A percentile compares a stretch with the other conserved stretches of the same genome.
phyloP scores from a whole-genome alignment of 1,140 invertebrate species.

The Holotrichia oblita region DNA sequence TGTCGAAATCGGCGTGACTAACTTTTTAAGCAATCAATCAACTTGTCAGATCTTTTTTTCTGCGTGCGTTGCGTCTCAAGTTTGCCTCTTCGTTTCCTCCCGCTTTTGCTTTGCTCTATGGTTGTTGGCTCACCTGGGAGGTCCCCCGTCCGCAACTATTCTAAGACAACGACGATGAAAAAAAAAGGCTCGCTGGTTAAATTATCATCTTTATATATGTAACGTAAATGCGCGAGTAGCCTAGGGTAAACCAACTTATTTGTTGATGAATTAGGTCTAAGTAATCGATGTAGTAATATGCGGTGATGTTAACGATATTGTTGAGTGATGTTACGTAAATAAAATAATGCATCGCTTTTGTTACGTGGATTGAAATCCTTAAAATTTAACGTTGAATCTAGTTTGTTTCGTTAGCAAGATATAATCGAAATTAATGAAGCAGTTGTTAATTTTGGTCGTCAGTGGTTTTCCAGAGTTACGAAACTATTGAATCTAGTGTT shows the following conservation, averaged over 20 bases:
- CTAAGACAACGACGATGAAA: background rate
- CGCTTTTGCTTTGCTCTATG: background rate
- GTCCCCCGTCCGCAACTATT: background rate
- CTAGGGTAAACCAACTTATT: background rate
- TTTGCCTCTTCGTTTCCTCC: background rate
- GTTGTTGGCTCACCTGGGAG: background rate
- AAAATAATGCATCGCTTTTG: background rate
- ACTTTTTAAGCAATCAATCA: conserved; percentile 33
- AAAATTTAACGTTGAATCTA: too few species aligned
- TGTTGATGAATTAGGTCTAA: conserved; percentile 2
- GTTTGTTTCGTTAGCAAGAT: too few species aligned
- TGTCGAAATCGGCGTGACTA: conserved; percentile 38
- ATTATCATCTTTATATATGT: background rate
- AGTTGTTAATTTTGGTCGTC: too few species aligned
- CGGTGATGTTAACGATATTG: too few species aligned
- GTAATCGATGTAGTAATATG: background rate
- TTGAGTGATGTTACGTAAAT: too few species aligned
- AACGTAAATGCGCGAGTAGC: background rate
- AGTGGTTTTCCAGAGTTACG: too few species aligned
- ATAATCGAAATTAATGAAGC: too few species aligned
- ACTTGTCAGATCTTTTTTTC: conserved; percentile 21
- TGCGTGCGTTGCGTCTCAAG: background rate
- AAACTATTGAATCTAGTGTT: too few species aligned
- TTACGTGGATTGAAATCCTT: too few species aligned
- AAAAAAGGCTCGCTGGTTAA: background rate